Base-by-base conservation (phyloP, 1,140 invertebrate species). In the Berghia stephanieae region DNA sequence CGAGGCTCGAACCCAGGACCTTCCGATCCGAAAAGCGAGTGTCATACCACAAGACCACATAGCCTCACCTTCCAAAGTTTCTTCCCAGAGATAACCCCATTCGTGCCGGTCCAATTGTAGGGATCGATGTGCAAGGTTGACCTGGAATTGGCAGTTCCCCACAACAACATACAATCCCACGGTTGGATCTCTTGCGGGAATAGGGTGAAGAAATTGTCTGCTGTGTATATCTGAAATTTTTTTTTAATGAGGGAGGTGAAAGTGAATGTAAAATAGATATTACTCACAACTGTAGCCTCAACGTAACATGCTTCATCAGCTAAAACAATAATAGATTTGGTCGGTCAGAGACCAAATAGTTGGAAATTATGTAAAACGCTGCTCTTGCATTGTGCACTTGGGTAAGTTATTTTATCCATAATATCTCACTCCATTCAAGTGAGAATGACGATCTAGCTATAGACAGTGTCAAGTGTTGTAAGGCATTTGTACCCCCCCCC, bases 91-190 rank as follows among this genome's bases (percentile, higher is more conserved):
- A 89, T 66, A 3, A 89, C 86, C 42, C 86, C 86, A 78, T 86
- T 89, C 16, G 86, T 88, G 8, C 86, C 88, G 16, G 88, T 89
- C 88, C 88, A 89, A 82, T 89, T 89, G 78, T 89, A 89, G 0
- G 88, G 88, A 69, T 89, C 88, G 73, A 89, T 88, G 70, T 89
- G 88, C 13, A 89, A 80, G 2, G 78, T 63, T 2, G 88, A 89
- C 24, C 87, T 79, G 5, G 88, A 89, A 79, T 84, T 80, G 5
- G 82, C 77, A 0, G 86, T 85, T 44, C 88, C 88, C 88, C 88
- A 89, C 27, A 89, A 72, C 55, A 89, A 70, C 83, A 88, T 85
- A 52, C 85, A 83, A 67, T 87, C 83, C 88, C 88, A 89, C 2
- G 88, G 88, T 8, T 83, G 81, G 0, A 89, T 78, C 44, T 84